phyloP scores from a whole-genome alignment of 2,797 vertebrate genomes.

The Kryptopterus vitreolus region DNA sequence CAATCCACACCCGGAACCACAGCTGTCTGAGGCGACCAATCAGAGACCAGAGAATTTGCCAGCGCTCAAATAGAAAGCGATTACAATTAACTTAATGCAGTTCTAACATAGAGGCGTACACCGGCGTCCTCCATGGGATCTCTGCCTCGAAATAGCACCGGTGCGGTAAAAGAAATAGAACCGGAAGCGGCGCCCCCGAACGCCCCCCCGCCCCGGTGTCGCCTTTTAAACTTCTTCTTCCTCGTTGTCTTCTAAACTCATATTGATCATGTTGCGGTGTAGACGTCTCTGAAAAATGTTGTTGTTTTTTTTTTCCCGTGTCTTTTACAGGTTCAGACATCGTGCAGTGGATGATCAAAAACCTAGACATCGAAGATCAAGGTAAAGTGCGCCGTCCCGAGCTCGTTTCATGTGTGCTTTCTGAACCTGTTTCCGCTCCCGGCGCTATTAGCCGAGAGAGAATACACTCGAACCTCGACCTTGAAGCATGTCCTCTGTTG shows the following conservation, averaged over 20 bases:
- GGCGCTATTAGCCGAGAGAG: neutral
- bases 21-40: neutral
- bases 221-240: neutral
- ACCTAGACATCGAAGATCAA: slow-evolving; percentile 84
- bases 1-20: neutral
- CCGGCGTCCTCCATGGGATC: neutral
- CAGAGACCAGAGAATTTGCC: neutral
- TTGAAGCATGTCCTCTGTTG: slow-evolving; percentile 24
- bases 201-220: no score
- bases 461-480: slow-evolving; percentile 32
- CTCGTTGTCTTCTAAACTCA: neutral
- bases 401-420: slow-evolving; percentile 2
- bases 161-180: neutral
- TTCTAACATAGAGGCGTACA: neutral
- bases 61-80: neutral
- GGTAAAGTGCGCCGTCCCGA: slow-evolving; percentile 64
- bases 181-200: no score
- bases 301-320: neutral
- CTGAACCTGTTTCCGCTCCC: slow-evolving; percentile 16
- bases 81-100: neutral
- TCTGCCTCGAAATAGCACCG: neutral
- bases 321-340: slow-evolving; percentile 80
- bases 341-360: slow-evolving; percentile 86
- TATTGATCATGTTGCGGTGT: neutral
- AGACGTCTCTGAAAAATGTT: neutral